Evolutionary conservation across 2,888 invertebrate species (phyloP).

Genomic region (Elegia similella): DNA sequence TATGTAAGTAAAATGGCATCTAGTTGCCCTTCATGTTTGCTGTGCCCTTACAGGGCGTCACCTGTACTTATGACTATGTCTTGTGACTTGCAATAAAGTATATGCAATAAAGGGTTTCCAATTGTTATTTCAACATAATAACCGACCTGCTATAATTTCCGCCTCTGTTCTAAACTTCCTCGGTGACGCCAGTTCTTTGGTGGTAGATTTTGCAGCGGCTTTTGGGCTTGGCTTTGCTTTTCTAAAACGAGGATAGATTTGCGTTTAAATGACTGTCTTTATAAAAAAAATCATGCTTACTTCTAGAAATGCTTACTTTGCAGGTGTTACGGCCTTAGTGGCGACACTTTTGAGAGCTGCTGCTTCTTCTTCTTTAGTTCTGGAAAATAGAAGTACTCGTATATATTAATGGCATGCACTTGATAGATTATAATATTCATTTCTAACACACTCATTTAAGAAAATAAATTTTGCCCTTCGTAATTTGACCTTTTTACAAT

Average conservation of each 20-base stretch:
- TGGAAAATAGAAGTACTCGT: constrained; percentile 36
- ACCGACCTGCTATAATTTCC: constrained; percentile 61
- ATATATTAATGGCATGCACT: no score
- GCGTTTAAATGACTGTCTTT: background rate
- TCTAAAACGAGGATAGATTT: constrained; percentile 34
- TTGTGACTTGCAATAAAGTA: no score
- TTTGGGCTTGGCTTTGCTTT: constrained; percentile 51
- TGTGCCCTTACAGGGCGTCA: no score
- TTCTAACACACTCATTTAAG: no score
- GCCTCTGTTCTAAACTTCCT: constrained; percentile 54
- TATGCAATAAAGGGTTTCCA: no score
- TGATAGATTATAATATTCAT: no score
- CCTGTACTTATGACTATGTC: no score
- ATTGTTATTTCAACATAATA: background rate
- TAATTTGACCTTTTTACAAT: no score
- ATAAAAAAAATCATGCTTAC: background rate
- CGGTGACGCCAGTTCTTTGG: constrained; percentile 29
- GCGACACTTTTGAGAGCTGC: constrained; percentile 38
- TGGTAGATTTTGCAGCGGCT: constrained; percentile 28
- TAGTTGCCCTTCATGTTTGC: no score
- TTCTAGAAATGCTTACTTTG: constrained; percentile 40
- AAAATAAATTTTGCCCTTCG: no score
- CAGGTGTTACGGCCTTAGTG: constrained; percentile 27
- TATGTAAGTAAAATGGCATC: no score
- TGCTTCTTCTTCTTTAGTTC: constrained; percentile 49